Evolutionary conservation across 2,888 invertebrate species (phyloP).

Genomic region (Teleiodes luculella): DNA sequence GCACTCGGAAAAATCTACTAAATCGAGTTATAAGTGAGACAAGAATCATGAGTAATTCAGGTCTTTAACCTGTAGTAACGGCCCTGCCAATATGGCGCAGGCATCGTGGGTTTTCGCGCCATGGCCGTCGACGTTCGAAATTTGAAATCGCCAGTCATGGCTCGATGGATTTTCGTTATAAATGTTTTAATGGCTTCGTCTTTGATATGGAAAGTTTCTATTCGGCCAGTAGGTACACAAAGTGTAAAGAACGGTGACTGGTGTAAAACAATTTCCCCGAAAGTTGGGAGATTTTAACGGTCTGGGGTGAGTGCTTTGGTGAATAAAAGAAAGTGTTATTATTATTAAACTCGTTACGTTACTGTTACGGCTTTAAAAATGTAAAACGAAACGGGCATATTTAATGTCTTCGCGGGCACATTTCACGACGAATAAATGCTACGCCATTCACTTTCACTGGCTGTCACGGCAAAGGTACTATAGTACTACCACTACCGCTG

Average conservation of each 20-base stretch:
- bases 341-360: no score
- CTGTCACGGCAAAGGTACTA: no score
- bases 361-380: no score
- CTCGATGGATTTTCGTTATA: neutral
- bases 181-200: neutral
- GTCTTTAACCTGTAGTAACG: conserved; percentile 1
- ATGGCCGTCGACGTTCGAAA: neutral
- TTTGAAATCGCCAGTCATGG: conserved; percentile 1
- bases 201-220: neutral
- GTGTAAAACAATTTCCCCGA: neutral
- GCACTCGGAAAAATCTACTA: no score
- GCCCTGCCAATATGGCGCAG: conserved; percentile 1
- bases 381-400: no score
- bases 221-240: neutral
- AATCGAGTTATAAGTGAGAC: neutral
- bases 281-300: neutral
- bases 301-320: neutral
- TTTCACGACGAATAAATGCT: no score
- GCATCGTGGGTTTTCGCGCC: neutral
- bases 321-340: no score
- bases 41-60: neutral
- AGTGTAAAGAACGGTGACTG: neutral
- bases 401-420: no score
- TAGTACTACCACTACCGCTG: no score
- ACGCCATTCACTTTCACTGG: no score